Conservation (phyloP, 1,140 invertebrate genomes). For the Heliconius melpomene region DNA sequence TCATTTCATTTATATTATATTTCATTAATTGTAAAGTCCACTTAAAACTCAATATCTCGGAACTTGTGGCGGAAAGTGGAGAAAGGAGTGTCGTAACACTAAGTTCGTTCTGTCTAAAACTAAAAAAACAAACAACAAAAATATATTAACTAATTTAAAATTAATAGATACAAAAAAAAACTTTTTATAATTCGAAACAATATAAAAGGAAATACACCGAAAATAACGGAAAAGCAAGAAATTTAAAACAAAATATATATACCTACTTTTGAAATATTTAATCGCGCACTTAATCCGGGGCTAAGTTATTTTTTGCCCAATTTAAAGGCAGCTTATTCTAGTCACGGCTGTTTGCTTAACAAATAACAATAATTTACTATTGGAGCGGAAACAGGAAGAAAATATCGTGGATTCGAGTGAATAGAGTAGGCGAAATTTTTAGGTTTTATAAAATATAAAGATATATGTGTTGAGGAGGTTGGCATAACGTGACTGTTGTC, state of each 20-base stretch:
- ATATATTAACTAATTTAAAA: too few relatives aligned
- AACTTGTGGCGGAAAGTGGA: too few relatives aligned
- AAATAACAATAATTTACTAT: constrained; percentile 42
- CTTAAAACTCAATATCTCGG: too few relatives aligned
- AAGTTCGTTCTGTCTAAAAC: too few relatives aligned
- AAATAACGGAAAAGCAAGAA: background rate
- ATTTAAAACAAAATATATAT: background rate
- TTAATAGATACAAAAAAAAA: background rate
- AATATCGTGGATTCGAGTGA: constrained; percentile 31
- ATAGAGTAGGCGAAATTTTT: background rate
- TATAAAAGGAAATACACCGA: background rate
- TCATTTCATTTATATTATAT: too few relatives aligned
- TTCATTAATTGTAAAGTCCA: too few relatives aligned
- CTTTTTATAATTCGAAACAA: background rate
- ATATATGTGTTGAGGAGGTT: background rate
- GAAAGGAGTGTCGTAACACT: too few relatives aligned
- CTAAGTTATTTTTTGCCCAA: constrained; percentile 12
- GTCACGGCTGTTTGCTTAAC: constrained; percentile 37
- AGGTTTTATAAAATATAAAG: background rate
- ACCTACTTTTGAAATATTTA: constrained; percentile 6
- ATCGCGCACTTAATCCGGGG: constrained; percentile 1
- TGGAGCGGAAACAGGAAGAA: constrained; percentile 36
- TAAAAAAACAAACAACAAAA: background rate
- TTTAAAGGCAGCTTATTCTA: constrained; percentile 40
- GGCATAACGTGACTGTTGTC: too few relatives aligned